Percentiles rank a stretch among this genome's conserved stretches.
phyloP scores from a whole-genome alignment of 30 jellyfish, hydroid and myxozoan genomes.

The Turritopsis dohrnii region DNA sequence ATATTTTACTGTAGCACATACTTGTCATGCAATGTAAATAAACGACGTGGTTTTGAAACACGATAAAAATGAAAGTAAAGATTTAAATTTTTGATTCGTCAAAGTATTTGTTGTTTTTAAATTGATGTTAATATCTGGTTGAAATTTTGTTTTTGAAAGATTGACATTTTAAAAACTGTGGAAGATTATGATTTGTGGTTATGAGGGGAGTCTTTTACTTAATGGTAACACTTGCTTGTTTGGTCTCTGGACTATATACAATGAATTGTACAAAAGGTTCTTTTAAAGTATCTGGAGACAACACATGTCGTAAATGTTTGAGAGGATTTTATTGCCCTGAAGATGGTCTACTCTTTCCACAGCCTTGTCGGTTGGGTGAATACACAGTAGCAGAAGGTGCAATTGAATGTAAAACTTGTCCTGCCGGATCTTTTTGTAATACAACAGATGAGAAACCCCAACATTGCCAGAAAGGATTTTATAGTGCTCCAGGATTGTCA shows the following conservation, averaged over 20 bases:
- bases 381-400: conserved; percentile 22
- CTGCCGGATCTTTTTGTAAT: conserved; percentile 37
- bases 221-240: not conserved
- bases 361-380: conserved; percentile 36
- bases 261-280: not conserved
- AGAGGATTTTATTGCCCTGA: conserved; percentile 41
- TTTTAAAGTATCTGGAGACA: not conserved
- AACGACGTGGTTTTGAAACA: not conserved
- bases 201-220: not conserved
- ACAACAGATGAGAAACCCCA: conserved; percentile 28
- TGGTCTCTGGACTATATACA: not conserved
- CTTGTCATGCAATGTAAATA: not conserved
- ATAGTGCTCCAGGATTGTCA: conserved; percentile 12
- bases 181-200: not conserved
- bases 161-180: not conserved
- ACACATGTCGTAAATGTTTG: conserved; percentile 7
- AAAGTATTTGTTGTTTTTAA: not conserved
- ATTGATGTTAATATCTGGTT: not conserved
- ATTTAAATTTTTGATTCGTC: not conserved
- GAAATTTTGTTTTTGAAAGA: not conserved
- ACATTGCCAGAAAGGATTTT: conserved; percentile 35
- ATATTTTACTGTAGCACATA: not conserved
- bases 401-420: conserved; percentile 28
- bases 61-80: not conserved
- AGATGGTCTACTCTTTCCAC: conserved; percentile 2